Percentiles rank a stretch among this genome's conserved stretches.
Conservation (phyloP, 2,888 invertebrate species). For the Pterostichus madidus region DNA sequence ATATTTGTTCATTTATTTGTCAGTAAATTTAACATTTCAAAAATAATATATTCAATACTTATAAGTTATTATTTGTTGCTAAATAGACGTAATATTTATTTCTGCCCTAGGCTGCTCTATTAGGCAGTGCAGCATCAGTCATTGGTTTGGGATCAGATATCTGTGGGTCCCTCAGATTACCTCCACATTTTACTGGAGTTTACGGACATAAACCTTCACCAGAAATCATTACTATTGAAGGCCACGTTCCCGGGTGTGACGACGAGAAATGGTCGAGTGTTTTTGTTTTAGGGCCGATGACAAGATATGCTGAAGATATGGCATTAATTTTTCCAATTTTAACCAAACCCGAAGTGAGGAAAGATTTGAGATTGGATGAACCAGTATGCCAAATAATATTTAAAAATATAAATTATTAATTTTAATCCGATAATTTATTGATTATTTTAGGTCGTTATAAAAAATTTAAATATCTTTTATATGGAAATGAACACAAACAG, state of each 20-base stretch:
- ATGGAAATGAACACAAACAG: conserved; percentile 86
- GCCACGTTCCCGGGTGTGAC: conserved; percentile 84
- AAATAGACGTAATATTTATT: neutral
- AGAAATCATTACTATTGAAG: conserved; percentile 82
- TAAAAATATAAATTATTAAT: no score
- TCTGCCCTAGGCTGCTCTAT: conserved; percentile 82
- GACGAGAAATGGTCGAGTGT: conserved; percentile 84
- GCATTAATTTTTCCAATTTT: conserved; percentile 86
- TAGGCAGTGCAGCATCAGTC: conserved; percentile 89
- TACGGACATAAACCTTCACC: conserved; percentile 95
- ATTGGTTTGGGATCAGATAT: conserved; percentile 93
- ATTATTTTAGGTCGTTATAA: conserved; percentile 79
- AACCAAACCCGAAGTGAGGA: conserved; percentile 78
- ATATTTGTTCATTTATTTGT: no score
- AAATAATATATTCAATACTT: no score
- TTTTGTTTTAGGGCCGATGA: conserved; percentile 91
- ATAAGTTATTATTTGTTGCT: no score
- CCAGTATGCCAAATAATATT: conserved; percentile 74
- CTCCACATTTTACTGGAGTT: conserved; percentile 93
- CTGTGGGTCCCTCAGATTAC: conserved; percentile 92
- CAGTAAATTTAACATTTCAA: no score
- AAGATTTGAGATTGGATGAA: conserved; percentile 77
- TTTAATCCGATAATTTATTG: neutral
- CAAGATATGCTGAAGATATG: conserved; percentile 92
- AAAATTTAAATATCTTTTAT: conserved; percentile 87